phyloP scores from a whole-genome alignment of 2,113 vertebrate species.

The Martes martes region DNA sequence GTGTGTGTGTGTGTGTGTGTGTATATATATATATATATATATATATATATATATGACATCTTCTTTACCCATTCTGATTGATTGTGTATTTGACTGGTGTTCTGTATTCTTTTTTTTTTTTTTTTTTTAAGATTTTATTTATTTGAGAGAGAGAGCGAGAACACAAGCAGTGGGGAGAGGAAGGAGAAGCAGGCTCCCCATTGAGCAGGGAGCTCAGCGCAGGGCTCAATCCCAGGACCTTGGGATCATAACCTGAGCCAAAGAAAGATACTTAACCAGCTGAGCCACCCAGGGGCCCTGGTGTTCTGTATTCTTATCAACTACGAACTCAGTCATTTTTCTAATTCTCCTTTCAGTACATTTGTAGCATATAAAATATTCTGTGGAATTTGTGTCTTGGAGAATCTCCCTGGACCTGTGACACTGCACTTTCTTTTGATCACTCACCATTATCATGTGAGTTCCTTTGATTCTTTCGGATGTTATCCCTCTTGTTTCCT shows the following conservation, averaged over 20 bases:
- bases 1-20: fast-evolving
- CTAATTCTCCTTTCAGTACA: neutral
- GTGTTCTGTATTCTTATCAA: neutral
- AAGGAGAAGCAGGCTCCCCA: neutral
- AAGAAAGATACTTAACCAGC: neutral
- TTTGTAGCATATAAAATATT: neutral
- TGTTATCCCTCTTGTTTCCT: neutral
- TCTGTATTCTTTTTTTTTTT: neutral
- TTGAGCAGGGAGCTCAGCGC: neutral
- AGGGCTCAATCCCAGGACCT: neutral
- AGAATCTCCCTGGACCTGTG: neutral
- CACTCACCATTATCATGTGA: neutral
- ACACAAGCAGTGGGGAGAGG: neutral
- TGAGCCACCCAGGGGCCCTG: neutral
- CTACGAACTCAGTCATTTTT: neutral
- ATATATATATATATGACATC: neutral
- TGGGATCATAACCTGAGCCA: neutral
- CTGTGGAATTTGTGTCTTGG: neutral
- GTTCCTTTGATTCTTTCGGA: neutral
- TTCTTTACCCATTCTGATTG: neutral
- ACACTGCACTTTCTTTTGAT: neutral
- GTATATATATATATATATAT: too few species aligned
- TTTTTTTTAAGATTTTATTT: neutral
- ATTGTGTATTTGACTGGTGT: neutral
- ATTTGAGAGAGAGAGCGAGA: neutral